These are phyloP conservation scores for Liopterus haemorrhoidalis DNA, from an alignment of 2,888 invertebrate genomes.

Conservation along the genomic window DNA sequence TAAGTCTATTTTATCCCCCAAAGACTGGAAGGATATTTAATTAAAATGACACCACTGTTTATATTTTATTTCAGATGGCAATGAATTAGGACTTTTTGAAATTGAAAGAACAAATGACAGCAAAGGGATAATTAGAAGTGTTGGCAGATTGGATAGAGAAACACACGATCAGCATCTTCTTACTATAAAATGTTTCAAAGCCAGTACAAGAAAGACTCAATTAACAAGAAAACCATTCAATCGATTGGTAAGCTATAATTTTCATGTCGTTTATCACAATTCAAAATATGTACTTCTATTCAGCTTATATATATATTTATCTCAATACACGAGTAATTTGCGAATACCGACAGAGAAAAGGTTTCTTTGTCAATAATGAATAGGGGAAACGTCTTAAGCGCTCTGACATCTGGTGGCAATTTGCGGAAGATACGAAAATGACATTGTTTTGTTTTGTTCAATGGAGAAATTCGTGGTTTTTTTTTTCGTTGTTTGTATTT, in stretches of 20 bases:
- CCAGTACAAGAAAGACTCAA: conserved; percentile 37
- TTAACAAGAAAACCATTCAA: conserved; percentile 55
- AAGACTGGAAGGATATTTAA: neutral
- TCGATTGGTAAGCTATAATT: conserved; percentile 47
- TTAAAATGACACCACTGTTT: neutral
- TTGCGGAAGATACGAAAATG: too few relatives aligned
- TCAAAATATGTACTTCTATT: too few relatives aligned
- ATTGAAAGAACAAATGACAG: conserved; percentile 61
- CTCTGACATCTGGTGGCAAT: too few relatives aligned
- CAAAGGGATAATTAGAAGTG: conserved; percentile 56
- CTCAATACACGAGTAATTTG: too few relatives aligned
- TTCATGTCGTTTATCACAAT: neutral
- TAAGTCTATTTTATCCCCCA: conserved; percentile 36
- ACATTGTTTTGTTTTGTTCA: too few relatives aligned
- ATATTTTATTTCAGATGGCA: conserved; percentile 52
- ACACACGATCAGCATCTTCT: conserved; percentile 51
- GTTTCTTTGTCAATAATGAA: too few relatives aligned
- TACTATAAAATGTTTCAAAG: conserved; percentile 66
- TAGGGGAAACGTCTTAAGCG: too few relatives aligned
- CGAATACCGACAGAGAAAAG: too few relatives aligned
- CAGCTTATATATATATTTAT: too few relatives aligned
- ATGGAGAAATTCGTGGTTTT: too few relatives aligned
- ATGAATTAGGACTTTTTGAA: conserved; percentile 58
- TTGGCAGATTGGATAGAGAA: conserved; percentile 63
- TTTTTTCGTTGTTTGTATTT: too few relatives aligned